These are phyloP conservation scores for Cariama cristata DNA, from an alignment of 2,113 vertebrate species.

Conservation along the genomic window DNA sequence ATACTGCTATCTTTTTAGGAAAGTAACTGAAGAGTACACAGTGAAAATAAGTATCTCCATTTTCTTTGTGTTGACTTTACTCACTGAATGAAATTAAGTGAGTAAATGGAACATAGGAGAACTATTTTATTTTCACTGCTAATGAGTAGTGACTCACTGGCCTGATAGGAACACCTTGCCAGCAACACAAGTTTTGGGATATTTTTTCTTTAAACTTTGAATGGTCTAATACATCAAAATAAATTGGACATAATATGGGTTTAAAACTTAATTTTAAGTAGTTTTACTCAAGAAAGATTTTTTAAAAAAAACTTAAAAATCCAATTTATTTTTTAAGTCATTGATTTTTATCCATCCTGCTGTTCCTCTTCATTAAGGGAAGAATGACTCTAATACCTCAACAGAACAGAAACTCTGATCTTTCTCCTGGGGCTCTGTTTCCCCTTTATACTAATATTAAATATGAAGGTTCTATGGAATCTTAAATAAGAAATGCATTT, in stretches of 20 bases:
- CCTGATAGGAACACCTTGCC: background rate
- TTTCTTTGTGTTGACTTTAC: background rate
- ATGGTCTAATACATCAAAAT: slow-evolving; percentile 1
- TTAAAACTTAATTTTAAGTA: slow-evolving; percentile 27
- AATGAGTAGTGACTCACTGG: background rate
- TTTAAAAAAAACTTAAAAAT: slow-evolving; percentile 22
- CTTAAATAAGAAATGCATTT: slow-evolving; percentile 26
- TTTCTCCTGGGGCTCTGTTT: slow-evolving; percentile 46
- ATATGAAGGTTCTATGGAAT: slow-evolving; percentile 43
- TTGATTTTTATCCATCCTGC: slow-evolving; percentile 56
- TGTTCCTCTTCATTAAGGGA: slow-evolving; percentile 55
- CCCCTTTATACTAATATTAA: slow-evolving; percentile 45
- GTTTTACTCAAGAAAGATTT: background rate
- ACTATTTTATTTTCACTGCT: background rate
- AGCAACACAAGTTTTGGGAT: background rate
- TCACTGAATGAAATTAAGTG: background rate
- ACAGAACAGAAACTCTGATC: slow-evolving; percentile 56
- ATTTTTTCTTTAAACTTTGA: background rate
- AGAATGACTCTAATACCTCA: slow-evolving; percentile 26
- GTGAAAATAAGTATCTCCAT: background rate
- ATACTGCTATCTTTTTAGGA: background rate
- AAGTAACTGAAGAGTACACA: background rate
- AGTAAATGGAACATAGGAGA: background rate
- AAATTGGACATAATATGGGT: background rate
- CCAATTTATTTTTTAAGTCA: slow-evolving; percentile 30